Conservation (phyloP, 2,797 vertebrate genomes). For the Phataginus tetradactyla region DNA sequence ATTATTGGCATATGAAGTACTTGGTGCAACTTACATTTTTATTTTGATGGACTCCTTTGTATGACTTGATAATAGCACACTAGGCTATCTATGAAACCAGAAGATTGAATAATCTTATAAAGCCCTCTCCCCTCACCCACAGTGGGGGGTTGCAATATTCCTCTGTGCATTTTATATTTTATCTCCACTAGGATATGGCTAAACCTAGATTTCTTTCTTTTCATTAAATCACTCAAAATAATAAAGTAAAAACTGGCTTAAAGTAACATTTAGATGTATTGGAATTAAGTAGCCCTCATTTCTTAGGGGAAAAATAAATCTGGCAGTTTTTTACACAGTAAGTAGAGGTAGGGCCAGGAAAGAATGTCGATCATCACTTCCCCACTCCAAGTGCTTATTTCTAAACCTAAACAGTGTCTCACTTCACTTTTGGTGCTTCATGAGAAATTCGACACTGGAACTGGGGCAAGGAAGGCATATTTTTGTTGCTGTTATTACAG, state of each 20-base stretch:
- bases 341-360: background rate
- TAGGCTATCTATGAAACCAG: background rate
- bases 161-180: conserved; percentile 4
- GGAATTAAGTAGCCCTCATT: background rate
- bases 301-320: background rate
- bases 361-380: background rate
- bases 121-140: background rate
- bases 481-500: background rate
- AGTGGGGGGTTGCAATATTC: background rate
- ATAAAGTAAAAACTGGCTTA: conserved; percentile 26
- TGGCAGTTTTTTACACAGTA: background rate
- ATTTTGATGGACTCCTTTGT: background rate
- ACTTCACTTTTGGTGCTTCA: background rate
- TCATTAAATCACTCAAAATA: background rate
- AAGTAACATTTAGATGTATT: background rate
- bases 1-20: background rate
- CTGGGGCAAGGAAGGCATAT: background rate
- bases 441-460: background rate
- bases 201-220: conserved; percentile 38
- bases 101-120: background rate
- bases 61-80: background rate
- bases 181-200: background rate
- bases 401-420: background rate
- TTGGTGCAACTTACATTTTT: background rate
- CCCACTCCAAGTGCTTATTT: background rate